Evolutionary conservation across 2,888 invertebrate species (phyloP), one percentile per base, ranked within the genome.

Genomic region (Drosophila paranaensis): DNA sequence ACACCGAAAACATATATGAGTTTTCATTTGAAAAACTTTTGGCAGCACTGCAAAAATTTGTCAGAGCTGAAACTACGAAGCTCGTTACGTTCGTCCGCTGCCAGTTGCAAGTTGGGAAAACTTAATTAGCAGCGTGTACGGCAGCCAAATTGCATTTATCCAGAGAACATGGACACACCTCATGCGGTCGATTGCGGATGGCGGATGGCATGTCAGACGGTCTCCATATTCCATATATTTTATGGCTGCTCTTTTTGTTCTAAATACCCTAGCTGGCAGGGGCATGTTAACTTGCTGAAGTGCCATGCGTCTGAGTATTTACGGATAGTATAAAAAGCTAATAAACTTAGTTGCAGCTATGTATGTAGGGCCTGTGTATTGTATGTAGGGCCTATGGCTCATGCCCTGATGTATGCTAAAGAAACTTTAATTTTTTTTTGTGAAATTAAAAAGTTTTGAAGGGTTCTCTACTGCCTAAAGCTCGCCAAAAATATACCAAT

Each of bases 101-200:
- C 37, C 37, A 37, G 50, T 11, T 35, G 53, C n/a, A 54, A 54
- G 53, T 54, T 54, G n/a, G 11, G 45, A 42, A 58, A 85, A 82
- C 86, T 77, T 88, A 89, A 85, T 89, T 88, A 85, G 80, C 70
- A 50, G 45, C 65, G 55, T 42, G 74, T 54, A 45, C 40, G 53
- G 42, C 66, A 54, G 60, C 54, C 74, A 85, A 88, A 85, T 74
- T 84, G 77, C 77, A 84, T 76, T 84, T 84, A 68, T 70, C 30
- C 61, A 48, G 43, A 50, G 48, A 54, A 45, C 56, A 63, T 48
- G 71, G 55, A 42, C 71, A 65, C 65, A 54, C 54, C 67, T 67
- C 67, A 14, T 54, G 51, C 46, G 51, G 37, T 35, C 30, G 25
- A 27, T 53, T 13, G 20, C 20, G 20, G 20, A 20, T 27, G 27